A percentile compares a stretch with the other conserved stretches of the same genome.
phyloP scores from a whole-genome alignment of 2,113 vertebrate species.

The Strix aluco region DNA sequence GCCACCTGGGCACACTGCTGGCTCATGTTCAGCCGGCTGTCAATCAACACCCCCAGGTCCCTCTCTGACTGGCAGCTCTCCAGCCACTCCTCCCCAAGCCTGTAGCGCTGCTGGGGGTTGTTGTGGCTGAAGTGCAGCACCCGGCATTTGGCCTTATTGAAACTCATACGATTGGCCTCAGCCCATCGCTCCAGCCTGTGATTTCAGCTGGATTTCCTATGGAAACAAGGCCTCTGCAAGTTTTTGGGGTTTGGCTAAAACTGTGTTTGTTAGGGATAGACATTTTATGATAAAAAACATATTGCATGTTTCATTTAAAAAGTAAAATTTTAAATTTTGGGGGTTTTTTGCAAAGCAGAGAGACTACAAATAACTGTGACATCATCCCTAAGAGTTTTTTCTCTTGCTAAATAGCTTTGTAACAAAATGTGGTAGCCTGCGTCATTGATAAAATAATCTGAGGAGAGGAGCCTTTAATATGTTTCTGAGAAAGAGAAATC shows the following conservation, averaged over 20 bases:
- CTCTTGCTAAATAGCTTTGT: background rate
- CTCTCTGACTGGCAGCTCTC: too few relatives aligned
- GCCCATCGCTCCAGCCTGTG: too few relatives aligned
- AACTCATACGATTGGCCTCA: too few relatives aligned
- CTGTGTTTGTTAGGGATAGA: background rate
- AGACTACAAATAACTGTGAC: background rate
- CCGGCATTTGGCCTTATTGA: too few relatives aligned
- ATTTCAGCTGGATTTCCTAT: background rate
- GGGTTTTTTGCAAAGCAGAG: background rate
- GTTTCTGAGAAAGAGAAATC: background rate
- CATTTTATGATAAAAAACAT: background rate
- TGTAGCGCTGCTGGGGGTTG: too few relatives aligned
- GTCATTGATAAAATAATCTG: background rate
- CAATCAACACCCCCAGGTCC: too few relatives aligned
- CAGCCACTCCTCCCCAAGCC: too few relatives aligned
- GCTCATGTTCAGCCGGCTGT: too few relatives aligned
- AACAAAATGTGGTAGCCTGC: background rate
- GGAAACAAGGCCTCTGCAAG: background rate
- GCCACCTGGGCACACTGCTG: too few relatives aligned
- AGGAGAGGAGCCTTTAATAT: background rate
- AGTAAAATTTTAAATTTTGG: background rate
- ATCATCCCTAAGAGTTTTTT: background rate
- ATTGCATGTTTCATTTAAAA: background rate
- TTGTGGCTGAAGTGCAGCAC: too few relatives aligned
- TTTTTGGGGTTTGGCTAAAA: background rate